Evolutionary conservation across 2,113 vertebrate species (phyloP).

Genomic region (Vidua chalybeata): DNA sequence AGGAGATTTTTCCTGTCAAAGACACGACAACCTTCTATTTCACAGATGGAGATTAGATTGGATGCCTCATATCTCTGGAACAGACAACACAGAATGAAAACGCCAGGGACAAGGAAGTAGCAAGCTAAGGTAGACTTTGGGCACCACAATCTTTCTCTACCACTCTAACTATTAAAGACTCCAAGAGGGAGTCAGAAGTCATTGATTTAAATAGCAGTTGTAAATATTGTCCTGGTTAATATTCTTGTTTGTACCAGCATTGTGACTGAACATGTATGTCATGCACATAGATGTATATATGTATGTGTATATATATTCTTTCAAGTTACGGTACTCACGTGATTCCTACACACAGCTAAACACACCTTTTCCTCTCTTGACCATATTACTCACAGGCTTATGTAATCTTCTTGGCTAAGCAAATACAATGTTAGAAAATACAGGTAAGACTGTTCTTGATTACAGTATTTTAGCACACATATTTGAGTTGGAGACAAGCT

Average conservation of each 20-base stretch:
- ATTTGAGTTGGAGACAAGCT: background rate
- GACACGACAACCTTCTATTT: background rate
- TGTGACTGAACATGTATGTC: background rate
- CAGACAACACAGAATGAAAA: background rate
- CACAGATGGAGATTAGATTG: background rate
- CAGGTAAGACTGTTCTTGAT: background rate
- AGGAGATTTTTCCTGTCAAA: background rate
- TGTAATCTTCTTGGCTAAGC: background rate
- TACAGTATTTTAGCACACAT: background rate
- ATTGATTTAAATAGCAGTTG: background rate
- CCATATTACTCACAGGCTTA: background rate
- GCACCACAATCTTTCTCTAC: background rate
- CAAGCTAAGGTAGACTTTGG: background rate
- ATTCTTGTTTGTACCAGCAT: background rate
- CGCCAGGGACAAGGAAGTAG: background rate
- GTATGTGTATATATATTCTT: background rate
- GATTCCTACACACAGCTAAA: background rate
- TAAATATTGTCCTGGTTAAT: background rate
- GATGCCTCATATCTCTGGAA: background rate
- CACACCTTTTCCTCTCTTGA: background rate
- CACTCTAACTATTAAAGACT: background rate
- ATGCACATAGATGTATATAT: background rate
- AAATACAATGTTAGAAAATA: background rate
- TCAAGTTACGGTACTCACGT: background rate
- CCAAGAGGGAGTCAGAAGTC: background rate